Conservation (phyloP, 2,797 vertebrate genomes). For the Microctenopoma steveboyesi region DNA sequence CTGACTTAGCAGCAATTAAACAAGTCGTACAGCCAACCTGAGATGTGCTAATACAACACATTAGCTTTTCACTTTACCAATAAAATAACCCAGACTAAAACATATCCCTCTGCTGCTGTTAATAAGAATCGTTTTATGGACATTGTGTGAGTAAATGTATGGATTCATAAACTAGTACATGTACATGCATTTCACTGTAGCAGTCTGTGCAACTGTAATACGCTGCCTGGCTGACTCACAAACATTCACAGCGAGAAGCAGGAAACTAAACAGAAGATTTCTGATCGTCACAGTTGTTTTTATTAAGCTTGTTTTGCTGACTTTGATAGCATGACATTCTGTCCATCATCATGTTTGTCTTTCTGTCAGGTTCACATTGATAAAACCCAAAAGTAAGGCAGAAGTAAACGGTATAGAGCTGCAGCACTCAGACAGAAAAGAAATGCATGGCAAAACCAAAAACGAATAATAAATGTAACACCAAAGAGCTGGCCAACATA, state of each 20-base stretch:
- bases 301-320: not conserved
- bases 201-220: not conserved
- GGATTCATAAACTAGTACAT: not conserved
- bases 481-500: no score
- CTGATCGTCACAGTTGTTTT: not conserved
- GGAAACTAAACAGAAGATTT: not conserved
- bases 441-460: no score
- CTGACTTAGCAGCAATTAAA: not conserved
- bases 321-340: no score
- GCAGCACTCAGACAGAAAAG: no score
- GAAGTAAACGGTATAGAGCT: no score
- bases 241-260: no score
- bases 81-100: slow-evolving; percentile 26
- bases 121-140: not conserved
- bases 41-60: not conserved
- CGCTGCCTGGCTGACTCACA: slow-evolving; percentile 9
- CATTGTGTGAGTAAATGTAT: not conserved
- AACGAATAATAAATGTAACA: no score
- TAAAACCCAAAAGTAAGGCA: no score
- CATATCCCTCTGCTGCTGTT: not conserved
- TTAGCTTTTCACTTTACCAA: slow-evolving; percentile 1
- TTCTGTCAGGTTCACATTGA: no score
- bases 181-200: slow-evolving; percentile 1
- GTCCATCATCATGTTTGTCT: no score
- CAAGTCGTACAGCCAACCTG: not conserved